Percentiles rank a stretch among this genome's conserved stretches.
Evolutionary conservation across 2,888 invertebrate species (phyloP).

Genomic region (Epinotia demarniana): DNA sequence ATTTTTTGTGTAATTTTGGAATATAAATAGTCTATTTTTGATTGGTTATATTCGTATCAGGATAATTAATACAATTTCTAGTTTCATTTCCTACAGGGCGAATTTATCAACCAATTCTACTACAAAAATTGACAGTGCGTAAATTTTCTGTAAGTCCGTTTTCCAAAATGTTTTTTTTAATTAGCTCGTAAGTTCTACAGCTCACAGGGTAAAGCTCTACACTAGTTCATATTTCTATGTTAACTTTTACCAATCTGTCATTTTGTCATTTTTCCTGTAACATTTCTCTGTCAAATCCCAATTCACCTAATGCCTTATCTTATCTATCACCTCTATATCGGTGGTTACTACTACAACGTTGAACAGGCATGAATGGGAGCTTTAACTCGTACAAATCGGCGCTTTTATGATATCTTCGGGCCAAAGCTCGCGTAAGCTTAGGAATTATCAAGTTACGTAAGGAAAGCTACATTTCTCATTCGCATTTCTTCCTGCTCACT

Average conservation of each 20-base stretch:
- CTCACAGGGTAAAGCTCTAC: too few relatives aligned
- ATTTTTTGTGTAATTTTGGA: too few relatives aligned
- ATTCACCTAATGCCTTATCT: not conserved
- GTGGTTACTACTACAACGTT: conserved; percentile 17
- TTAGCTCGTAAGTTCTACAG: too few relatives aligned
- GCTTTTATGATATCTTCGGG: conserved; percentile 37
- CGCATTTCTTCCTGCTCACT: conserved; percentile 36
- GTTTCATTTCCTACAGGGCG: too few relatives aligned
- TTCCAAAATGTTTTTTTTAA: too few relatives aligned
- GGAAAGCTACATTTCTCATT: conserved; percentile 15
- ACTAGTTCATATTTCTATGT: not conserved
- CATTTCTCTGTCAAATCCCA: not conserved
- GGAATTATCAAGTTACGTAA: conserved; percentile 41
- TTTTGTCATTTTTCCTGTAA: not conserved
- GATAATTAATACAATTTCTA: too few relatives aligned
- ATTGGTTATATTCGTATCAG: too few relatives aligned
- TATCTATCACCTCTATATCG: conserved; percentile 1
- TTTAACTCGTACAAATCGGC: conserved; percentile 23
- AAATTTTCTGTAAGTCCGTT: too few relatives aligned
- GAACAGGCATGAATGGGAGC: conserved; percentile 23
- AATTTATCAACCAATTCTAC: too few relatives aligned
- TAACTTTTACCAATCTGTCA: not conserved
- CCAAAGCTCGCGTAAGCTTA: conserved; percentile 28
- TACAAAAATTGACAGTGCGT: too few relatives aligned
- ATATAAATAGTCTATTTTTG: too few relatives aligned